Evolutionary conservation across 2,113 vertebrate genomes (phyloP).

Genomic region (Diglossa brunneiventris): DNA sequence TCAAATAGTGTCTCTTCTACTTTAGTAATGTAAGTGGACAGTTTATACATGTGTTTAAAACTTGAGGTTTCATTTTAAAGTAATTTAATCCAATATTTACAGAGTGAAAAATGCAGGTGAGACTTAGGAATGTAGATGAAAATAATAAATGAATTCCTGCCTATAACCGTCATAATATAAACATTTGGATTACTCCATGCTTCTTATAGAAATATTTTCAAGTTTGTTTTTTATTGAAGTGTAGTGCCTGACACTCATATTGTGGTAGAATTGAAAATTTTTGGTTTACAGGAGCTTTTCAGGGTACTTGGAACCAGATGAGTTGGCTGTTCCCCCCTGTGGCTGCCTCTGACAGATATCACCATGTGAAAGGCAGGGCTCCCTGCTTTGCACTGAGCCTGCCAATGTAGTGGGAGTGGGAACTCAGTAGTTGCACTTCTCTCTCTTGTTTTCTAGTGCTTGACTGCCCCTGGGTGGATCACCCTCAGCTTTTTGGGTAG

Average conservation of each 20-base stretch:
- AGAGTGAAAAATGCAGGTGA: neutral
- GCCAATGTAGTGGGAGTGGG: neutral
- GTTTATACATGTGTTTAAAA: neutral
- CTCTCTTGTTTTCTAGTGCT: neutral
- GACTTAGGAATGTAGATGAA: neutral
- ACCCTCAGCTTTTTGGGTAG: neutral
- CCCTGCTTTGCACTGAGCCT: neutral
- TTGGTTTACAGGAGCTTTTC: neutral
- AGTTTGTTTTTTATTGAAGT: neutral
- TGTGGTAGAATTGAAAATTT: neutral
- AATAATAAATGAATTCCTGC: neutral
- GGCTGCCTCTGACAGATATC: neutral
- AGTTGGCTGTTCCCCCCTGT: neutral
- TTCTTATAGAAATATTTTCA: neutral
- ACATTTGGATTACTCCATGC: neutral
- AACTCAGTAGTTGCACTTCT: neutral
- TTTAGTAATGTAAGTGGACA: neutral
- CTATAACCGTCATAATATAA: neutral
- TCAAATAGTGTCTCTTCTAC: neutral
- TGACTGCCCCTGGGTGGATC: neutral
- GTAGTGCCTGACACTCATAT: neutral
- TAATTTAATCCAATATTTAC: slow-evolving; percentile 37
- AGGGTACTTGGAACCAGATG: neutral
- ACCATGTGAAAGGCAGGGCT: neutral
- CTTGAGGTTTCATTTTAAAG: neutral